These are phyloP conservation scores for Baryphthengus martii DNA, from an alignment of 2,113 vertebrate species.

Conservation along the genomic window DNA sequence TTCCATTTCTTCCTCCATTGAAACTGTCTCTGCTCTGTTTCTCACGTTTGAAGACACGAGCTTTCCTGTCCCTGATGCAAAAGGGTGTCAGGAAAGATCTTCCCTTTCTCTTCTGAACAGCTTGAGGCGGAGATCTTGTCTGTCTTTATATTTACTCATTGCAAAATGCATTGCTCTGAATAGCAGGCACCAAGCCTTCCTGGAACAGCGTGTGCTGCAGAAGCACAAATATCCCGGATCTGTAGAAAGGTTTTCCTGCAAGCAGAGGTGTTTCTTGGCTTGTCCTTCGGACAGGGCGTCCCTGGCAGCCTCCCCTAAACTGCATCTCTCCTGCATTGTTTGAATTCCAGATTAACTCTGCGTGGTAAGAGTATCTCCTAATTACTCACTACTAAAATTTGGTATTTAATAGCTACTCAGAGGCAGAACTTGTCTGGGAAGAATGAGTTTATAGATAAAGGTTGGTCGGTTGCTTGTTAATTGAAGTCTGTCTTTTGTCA, in stretches of 20 bases:
- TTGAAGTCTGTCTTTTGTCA: constrained; percentile 45
- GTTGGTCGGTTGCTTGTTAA: background rate
- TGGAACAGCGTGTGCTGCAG: background rate
- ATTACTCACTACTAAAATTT: background rate
- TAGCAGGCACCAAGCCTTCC: background rate
- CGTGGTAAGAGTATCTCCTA: background rate
- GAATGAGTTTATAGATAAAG: background rate
- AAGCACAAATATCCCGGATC: background rate
- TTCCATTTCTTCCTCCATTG: background rate
- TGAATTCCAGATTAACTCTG: background rate
- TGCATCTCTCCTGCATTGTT: fast-evolving
- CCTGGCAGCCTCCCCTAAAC: background rate
- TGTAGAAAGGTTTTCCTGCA: background rate
- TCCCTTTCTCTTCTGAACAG: background rate
- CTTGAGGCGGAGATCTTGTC: background rate
- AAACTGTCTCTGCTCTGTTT: background rate
- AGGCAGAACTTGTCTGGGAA: background rate
- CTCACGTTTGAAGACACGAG: background rate
- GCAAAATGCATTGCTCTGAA: background rate
- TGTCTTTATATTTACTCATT: background rate
- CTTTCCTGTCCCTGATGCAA: background rate
- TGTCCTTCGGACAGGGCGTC: background rate
- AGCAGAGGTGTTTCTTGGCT: background rate
- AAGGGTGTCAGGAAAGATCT: background rate
- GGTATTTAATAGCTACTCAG: background rate